These are phyloP conservation scores for Avahi laniger DNA, from an alignment of 2,797 vertebrate genomes.

Conservation along the genomic window DNA sequence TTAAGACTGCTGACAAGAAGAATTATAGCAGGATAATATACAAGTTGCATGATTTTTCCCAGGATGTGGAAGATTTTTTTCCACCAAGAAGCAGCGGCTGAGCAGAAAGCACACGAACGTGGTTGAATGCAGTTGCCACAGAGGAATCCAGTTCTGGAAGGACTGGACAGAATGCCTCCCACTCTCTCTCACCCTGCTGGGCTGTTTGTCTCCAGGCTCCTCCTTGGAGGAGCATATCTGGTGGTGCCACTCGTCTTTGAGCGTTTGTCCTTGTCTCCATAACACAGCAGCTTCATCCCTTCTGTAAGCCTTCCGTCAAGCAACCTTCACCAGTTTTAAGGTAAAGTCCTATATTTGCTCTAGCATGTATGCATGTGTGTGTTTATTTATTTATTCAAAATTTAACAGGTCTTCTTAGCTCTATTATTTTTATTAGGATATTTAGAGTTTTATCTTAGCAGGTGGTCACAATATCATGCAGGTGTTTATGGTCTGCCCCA, in stretches of 20 bases:
- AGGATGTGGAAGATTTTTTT: neutral
- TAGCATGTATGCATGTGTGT: neutral
- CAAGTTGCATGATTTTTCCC: neutral
- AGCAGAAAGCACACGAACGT: neutral
- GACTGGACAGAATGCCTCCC: neutral
- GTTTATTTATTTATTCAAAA: neutral
- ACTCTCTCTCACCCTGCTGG: neutral
- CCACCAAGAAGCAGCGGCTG: neutral
- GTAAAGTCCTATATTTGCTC: neutral
- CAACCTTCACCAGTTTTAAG: neutral
- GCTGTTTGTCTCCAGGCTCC: neutral
- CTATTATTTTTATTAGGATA: slow-evolving; percentile 4
- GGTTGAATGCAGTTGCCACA: neutral
- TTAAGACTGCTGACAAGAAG: neutral
- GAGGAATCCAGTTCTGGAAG: neutral
- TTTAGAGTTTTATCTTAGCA: slow-evolving; percentile 8
- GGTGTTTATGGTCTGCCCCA: neutral
- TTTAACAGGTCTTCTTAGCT: neutral
- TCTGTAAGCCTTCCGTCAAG: neutral
- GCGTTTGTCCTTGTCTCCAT: neutral
- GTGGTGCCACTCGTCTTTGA: neutral
- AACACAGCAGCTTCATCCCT: neutral
- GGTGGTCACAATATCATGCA: neutral
- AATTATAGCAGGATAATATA: neutral
- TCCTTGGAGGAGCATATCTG: neutral